Evolutionary conservation across 2,888 invertebrate species (phyloP).

Genomic region (Phania funesta): DNA sequence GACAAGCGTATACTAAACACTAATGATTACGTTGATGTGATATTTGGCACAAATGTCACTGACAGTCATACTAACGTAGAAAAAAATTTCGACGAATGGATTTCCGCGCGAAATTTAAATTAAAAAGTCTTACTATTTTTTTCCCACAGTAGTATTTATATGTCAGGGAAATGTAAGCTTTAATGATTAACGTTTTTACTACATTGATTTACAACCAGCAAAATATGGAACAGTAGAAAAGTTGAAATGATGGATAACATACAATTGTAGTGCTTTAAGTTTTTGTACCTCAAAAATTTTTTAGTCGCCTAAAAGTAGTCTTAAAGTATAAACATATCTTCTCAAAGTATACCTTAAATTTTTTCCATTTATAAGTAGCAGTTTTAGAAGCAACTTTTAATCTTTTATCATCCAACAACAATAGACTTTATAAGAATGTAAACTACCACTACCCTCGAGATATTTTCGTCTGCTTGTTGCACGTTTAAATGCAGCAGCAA

Average conservation of each 20-base stretch:
- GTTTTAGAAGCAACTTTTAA: not conserved
- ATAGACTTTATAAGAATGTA: not conserved
- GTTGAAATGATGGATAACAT: not conserved
- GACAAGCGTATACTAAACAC: too few relatives aligned
- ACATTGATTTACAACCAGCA: not conserved
- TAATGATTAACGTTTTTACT: slow-evolving; percentile 45
- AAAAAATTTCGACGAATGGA: too few relatives aligned
- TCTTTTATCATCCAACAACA: slow-evolving; percentile 38
- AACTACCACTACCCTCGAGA: not conserved
- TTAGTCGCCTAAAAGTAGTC: not conserved
- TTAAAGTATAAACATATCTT: not conserved
- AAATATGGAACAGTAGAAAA: slow-evolving; percentile 20
- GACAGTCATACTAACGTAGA: too few relatives aligned
- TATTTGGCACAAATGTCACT: too few relatives aligned
- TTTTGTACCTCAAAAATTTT: not conserved
- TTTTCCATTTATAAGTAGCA: not conserved
- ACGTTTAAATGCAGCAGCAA: slow-evolving; percentile 10
- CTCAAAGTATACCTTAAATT: slow-evolving; percentile 11
- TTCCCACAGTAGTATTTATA: too few relatives aligned
- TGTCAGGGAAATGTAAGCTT: slow-evolving; percentile 22
- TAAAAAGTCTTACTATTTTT: too few relatives aligned
- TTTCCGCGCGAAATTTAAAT: too few relatives aligned
- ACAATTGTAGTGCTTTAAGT: not conserved
- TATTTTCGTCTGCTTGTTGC: slow-evolving; percentile 32
- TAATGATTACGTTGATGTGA: too few relatives aligned